Evolutionary conservation across 2,888 invertebrate species (phyloP).

Genomic region (Andricus quercusramuli): DNA sequence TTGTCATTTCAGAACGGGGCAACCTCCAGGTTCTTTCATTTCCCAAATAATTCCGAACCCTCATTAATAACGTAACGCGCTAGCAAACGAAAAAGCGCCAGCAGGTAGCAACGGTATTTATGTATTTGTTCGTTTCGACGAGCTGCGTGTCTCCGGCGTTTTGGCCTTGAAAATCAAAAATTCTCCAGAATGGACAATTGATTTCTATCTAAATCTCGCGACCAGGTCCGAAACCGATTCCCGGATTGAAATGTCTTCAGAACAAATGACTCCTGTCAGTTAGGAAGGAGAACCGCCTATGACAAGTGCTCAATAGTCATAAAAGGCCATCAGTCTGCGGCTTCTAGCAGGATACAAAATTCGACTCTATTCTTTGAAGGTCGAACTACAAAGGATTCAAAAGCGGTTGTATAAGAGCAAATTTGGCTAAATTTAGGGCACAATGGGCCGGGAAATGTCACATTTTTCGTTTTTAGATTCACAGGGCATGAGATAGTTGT

Average conservation of each 20-base stretch:
- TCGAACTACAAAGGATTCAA: background rate
- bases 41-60: conserved; percentile 74
- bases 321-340: conserved; percentile 28
- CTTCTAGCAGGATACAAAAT: background rate
- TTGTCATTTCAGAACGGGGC: conserved; percentile 71
- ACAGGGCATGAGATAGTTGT: background rate
- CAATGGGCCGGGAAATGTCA: background rate
- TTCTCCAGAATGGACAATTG: conserved; percentile 67
- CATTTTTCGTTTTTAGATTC: background rate
- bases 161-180: conserved; percentile 62
- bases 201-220: conserved; percentile 69
- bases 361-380: background rate
- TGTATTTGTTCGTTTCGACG: conserved; percentile 56
- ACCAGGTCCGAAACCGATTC: conserved; percentile 62
- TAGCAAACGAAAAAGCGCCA: conserved; percentile 62
- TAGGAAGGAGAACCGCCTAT: conserved; percentile 58
- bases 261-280: conserved; percentile 68
- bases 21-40: conserved; percentile 68
- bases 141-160: conserved; percentile 56
- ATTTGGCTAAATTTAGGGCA: background rate
- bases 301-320: conserved; percentile 41
- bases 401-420: background rate
- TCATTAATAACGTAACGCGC: conserved; percentile 75
- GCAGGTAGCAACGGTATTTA: conserved; percentile 64
- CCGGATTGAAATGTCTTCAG: conserved; percentile 72